Evolutionary conservation across 2,113 vertebrate species (phyloP).

Genomic region (Leptocoma aspasia): DNA sequence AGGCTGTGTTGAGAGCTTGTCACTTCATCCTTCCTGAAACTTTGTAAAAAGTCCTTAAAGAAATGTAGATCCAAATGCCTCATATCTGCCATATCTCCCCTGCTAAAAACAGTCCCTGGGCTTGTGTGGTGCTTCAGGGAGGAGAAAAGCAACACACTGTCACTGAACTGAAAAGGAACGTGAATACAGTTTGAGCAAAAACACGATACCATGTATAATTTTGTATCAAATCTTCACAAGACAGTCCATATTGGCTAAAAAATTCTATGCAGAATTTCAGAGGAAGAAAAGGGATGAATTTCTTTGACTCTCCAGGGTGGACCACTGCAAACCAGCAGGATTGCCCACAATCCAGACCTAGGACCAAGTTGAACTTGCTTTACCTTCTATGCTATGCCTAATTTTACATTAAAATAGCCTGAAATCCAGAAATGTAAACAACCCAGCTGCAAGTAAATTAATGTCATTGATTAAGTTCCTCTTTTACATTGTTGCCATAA

Average conservation of each 20-base stretch:
- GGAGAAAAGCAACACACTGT: background rate
- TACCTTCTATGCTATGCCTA: background rate
- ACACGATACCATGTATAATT: background rate
- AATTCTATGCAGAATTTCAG: background rate
- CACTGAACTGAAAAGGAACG: background rate
- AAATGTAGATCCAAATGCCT: background rate
- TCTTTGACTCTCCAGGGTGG: background rate
- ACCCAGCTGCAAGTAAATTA: background rate
- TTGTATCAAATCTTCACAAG: background rate
- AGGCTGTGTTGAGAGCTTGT: background rate
- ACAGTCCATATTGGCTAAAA: background rate
- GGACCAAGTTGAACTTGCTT: background rate
- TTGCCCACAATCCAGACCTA: background rate
- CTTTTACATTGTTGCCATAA: background rate
- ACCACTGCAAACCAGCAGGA: background rate
- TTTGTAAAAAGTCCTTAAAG: background rate
- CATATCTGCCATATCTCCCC: background rate
- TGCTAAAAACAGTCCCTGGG: background rate
- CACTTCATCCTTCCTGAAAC: background rate
- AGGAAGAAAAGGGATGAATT: background rate
- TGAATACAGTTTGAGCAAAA: background rate
- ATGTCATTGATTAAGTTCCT: background rate
- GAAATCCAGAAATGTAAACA: background rate
- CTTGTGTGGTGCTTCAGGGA: background rate
- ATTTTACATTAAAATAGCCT: background rate